A percentile compares a stretch with the other conserved stretches of the same genome.
Conservation (phyloP, 2,888 invertebrate species). For the Eristalis tenax region DNA sequence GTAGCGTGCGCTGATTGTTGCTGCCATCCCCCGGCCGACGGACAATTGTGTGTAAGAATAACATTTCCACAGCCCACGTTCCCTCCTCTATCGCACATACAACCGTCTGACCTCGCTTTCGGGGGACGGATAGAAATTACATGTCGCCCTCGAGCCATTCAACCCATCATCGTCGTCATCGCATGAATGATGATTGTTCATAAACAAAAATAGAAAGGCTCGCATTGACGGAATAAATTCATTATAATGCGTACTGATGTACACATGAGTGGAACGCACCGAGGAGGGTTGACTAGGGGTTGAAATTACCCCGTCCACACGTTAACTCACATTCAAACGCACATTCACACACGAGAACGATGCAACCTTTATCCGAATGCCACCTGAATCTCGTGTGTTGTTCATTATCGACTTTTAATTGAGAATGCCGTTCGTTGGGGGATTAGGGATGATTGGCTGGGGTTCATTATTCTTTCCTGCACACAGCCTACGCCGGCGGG, state of each 20-base stretch:
- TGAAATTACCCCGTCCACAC: not conserved
- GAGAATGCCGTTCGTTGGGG: not conserved
- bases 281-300: constrained; percentile 1
- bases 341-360: not conserved
- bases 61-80: not conserved
- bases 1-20: not conserved
- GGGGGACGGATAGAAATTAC: not conserved
- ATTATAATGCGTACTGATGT: constrained; percentile 26
- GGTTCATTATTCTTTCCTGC: not conserved
- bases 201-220: constrained; percentile 15
- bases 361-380: no score
- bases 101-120: not conserved
- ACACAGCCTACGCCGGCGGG: not conserved
- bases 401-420: constrained; percentile 33
- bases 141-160: not conserved
- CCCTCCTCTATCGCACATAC: not conserved
- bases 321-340: not conserved
- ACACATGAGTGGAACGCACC: constrained; percentile 14
- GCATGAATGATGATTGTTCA: constrained; percentile 17
- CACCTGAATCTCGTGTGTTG: constrained; percentile 6
- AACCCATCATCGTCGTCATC: not conserved
- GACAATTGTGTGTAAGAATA: not conserved
- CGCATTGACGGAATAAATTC: constrained; percentile 35
- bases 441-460: not conserved
- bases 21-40: not conserved